Percentiles rank a stretch among this genome's conserved stretches.
These are phyloP conservation scores for Acrocephalus kingi DNA, from an alignment of 2,113 vertebrate species.

Conservation along the genomic window DNA sequence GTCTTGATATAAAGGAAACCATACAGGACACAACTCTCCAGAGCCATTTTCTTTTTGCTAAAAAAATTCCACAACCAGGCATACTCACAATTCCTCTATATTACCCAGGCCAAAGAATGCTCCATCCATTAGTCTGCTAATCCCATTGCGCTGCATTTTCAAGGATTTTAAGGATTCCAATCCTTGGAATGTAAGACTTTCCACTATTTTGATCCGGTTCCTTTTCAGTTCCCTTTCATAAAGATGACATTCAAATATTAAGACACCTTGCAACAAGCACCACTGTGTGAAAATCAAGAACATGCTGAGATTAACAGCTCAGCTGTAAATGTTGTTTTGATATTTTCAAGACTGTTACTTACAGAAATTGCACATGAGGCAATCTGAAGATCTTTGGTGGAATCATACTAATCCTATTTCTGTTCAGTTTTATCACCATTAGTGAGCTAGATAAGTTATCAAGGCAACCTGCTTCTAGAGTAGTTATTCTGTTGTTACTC, in stretches of 20 bases:
- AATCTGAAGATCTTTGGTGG: constrained; percentile 92
- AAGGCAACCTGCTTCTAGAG: constrained; percentile 92
- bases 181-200: constrained; percentile 96
- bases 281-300: neutral
- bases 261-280: neutral
- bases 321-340: neutral
- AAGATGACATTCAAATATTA: neutral
- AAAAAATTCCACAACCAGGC: neutral
- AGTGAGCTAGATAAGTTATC: constrained; percentile 93
- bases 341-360: constrained; percentile 68
- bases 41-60: neutral
- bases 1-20: neutral
- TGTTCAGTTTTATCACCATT: constrained; percentile 91
- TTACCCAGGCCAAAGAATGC: constrained; percentile 95
- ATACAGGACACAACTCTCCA: neutral
- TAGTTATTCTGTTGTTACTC: constrained; percentile 93
- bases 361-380: constrained; percentile 92
- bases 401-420: constrained; percentile 87
- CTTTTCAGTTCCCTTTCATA: constrained; percentile 89
- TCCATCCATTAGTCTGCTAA: constrained; percentile 93
- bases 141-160: constrained; percentile 95
- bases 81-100: constrained; percentile 89
- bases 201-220: constrained; percentile 92
- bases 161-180: constrained; percentile 90
- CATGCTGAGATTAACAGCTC: neutral